Evolutionary conservation across 2,888 invertebrate genomes (phyloP).

Genomic region (Phaedon cochleariae): DNA sequence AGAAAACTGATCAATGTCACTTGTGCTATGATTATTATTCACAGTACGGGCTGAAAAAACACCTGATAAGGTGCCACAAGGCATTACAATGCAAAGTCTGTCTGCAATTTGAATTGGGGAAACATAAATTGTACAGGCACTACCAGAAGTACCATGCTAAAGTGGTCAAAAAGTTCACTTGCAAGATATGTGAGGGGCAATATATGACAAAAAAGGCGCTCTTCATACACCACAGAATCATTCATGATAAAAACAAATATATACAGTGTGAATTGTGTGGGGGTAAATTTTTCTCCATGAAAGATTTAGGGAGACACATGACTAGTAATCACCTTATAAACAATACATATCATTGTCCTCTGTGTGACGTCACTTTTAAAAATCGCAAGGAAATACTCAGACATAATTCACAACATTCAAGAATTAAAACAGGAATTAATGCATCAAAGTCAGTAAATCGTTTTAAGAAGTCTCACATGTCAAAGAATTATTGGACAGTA

Average conservation of each 20-base stretch:
- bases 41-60: neutral
- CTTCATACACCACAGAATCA: neutral
- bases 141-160: slow-evolving; percentile 3
- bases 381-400: neutral
- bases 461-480: neutral
- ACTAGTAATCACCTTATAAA: neutral
- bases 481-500: neutral
- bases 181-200: neutral
- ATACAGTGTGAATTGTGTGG: neutral
- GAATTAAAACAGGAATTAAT: neutral
- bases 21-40: neutral
- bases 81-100: neutral
- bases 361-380: neutral
- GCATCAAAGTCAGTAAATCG: neutral
- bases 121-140: slow-evolving; percentile 1
- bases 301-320: neutral
- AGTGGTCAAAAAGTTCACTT: neutral
- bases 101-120: neutral
- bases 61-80: neutral
- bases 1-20: neutral
- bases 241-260: neutral
- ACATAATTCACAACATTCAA: neutral
- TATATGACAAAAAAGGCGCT: neutral
- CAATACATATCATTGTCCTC: neutral
- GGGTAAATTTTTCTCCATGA: neutral